These are phyloP conservation scores for Anthonomus grandis DNA, from an alignment of 1,140 invertebrate genomes.

Conservation along the genomic window DNA sequence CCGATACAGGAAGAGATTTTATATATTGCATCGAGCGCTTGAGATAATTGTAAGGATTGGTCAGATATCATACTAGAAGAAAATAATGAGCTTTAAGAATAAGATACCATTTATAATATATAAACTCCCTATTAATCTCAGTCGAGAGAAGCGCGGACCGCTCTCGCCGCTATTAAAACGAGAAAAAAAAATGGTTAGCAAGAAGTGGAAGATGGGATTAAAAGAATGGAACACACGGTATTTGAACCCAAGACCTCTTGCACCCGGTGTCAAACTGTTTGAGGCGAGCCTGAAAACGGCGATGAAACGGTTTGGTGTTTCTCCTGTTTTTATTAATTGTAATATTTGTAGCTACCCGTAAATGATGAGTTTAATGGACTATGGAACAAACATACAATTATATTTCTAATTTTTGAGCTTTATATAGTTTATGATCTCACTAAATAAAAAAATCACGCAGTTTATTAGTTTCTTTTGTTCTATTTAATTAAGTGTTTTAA, in stretches of 20 bases:
- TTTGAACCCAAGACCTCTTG: constrained; percentile 44
- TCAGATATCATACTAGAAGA: constrained; percentile 30
- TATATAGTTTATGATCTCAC: too few relatives aligned
- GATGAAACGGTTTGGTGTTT: neutral
- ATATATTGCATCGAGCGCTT: constrained; percentile 28
- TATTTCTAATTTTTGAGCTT: too few relatives aligned
- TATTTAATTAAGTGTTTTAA: too few relatives aligned
- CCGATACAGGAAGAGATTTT: constrained; percentile 30
- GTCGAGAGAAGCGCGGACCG: constrained; percentile 29
- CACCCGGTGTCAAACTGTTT: constrained; percentile 39
- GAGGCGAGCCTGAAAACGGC: constrained; percentile 8
- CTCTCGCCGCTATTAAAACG: constrained; percentile 36
- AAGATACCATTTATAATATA: constrained; percentile 36
- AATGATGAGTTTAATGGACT: too few relatives aligned
- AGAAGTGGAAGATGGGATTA: constrained; percentile 22
- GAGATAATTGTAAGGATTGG: constrained; percentile 31
- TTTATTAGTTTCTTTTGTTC: too few relatives aligned
- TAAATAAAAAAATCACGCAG: too few relatives aligned
- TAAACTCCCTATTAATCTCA: constrained; percentile 43
- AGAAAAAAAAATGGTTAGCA: constrained; percentile 26
- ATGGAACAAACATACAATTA: too few relatives aligned
- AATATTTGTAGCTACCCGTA: too few relatives aligned
- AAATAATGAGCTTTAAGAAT: constrained; percentile 30
- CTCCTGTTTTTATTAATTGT: neutral
- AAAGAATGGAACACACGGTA: constrained; percentile 44